Evolutionary conservation across 2,797 vertebrate species (phyloP).

Genomic region (Sarcoramphus papa): DNA sequence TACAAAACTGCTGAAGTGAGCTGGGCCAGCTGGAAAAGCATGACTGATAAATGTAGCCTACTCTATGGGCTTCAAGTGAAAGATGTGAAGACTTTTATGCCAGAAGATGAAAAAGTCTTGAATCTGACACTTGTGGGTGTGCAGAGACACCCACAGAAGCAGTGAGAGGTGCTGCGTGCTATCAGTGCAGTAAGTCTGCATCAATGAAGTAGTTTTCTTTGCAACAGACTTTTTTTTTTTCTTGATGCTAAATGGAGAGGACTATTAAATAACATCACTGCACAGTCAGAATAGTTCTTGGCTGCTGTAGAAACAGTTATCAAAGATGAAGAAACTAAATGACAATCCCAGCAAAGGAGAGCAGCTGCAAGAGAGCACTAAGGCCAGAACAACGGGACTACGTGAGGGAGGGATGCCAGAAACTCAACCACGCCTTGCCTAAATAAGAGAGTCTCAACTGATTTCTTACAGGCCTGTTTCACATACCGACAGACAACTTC

Average conservation of each 20-base stretch:
- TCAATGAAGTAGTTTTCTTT: background rate
- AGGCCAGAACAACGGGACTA: background rate
- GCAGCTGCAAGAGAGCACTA: background rate
- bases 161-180: background rate
- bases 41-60: background rate
- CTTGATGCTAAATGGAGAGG: conserved; percentile 3
- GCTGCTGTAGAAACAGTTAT: conserved; percentile 1
- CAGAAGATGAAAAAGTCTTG: background rate
- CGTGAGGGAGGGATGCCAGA: background rate
- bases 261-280: background rate
- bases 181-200: background rate
- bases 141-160: background rate
- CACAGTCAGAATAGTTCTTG: background rate
- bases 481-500: background rate
- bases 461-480: background rate
- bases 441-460: background rate
- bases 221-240: background rate
- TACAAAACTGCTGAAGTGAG: background rate
- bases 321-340: background rate
- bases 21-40: background rate
- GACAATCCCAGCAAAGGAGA: background rate
- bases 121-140: background rate
- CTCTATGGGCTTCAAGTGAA: background rate
- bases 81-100: background rate
- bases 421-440: background rate